Evolutionary conservation across 2,797 vertebrate genomes (phyloP).

Genomic region (Microctenopoma steveboyesi): DNA sequence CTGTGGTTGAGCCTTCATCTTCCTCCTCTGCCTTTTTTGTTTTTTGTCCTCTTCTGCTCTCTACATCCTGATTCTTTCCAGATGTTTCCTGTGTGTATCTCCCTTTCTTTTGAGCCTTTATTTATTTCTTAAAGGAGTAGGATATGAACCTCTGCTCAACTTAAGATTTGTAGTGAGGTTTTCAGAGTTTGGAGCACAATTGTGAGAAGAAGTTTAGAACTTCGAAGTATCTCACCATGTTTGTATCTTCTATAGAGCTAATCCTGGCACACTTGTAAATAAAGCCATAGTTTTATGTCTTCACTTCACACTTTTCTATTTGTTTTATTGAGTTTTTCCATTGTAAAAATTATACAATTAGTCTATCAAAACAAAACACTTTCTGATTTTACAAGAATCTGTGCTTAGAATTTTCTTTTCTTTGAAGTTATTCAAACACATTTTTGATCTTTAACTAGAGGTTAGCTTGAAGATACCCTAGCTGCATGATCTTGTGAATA

Average conservation of each 20-base stretch:
- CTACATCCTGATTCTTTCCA: conserved; percentile 85
- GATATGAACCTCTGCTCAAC: conserved; percentile 63
- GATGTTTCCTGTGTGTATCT: conserved; percentile 89
- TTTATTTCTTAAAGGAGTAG: conserved; percentile 64
- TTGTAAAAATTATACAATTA: not conserved
- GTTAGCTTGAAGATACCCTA: conserved; percentile 48
- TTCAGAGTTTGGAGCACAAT: conserved; percentile 61
- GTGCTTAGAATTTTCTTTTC: not conserved
- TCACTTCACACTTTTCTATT: conserved; percentile 19
- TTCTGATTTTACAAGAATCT: conserved; percentile 19
- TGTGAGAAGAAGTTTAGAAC: conserved; percentile 66
- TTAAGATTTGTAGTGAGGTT: conserved; percentile 67
- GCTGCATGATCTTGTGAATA: conserved; percentile 36
- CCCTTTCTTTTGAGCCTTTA: conserved; percentile 29
- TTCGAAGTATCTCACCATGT: conserved; percentile 53
- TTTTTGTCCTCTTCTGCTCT: conserved; percentile 51
- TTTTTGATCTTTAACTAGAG: conserved; percentile 59
- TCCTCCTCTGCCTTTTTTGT: conserved; percentile 42
- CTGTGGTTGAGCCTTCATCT: conserved; percentile 78
- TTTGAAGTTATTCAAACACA: conserved; percentile 36
- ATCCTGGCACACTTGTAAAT: conserved; percentile 34
- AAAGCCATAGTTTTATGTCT: conserved; percentile 19
- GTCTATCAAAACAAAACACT: not conserved
- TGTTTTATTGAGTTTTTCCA: conserved; percentile 29
- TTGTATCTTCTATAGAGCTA: conserved; percentile 23